Conservation (phyloP, 2,888 invertebrate genomes). For the Choristoneura rosaceana region DNA sequence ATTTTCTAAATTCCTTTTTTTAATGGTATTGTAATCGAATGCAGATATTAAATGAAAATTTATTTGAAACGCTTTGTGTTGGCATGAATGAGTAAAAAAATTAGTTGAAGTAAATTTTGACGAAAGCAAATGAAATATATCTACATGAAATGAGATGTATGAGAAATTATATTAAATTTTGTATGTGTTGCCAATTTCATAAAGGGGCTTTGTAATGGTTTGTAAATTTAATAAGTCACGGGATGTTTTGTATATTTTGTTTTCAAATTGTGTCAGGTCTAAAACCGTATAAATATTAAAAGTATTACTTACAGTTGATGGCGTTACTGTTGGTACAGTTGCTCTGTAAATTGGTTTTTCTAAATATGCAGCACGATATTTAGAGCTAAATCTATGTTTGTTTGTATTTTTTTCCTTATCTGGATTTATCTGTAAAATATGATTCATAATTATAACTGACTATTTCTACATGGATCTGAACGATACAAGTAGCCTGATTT, state of each 20-base stretch:
- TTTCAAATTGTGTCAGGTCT: slow-evolving; percentile 45
- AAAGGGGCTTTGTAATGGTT: slow-evolving; percentile 77
- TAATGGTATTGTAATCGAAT: slow-evolving; percentile 15
- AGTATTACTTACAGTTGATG: slow-evolving; percentile 80
- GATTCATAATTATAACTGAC: background rate
- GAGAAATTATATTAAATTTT: background rate
- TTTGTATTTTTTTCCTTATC: slow-evolving; percentile 72
- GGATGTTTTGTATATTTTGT: slow-evolving; percentile 32
- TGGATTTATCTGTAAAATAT: slow-evolving; percentile 71
- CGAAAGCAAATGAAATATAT: background rate
- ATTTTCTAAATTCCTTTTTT: background rate
- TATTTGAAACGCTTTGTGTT: too few relatives aligned
- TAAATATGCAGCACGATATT: slow-evolving; percentile 82
- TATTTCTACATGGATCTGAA: background rate
- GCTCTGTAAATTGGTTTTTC: slow-evolving; percentile 87
- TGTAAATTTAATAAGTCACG: slow-evolving; percentile 13
- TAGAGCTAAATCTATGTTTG: slow-evolving; percentile 85
- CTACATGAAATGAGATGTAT: background rate
- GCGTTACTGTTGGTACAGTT: slow-evolving; percentile 86
- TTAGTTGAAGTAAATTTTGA: background rate
- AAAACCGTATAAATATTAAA: background rate
- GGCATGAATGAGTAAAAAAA: background rate
- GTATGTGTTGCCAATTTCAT: slow-evolving; percentile 68
- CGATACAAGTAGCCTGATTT: slow-evolving; percentile 8
- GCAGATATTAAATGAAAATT: background rate